Percentiles rank a stretch among this genome's conserved stretches.
Conservation (phyloP, 2,797 vertebrate species). For the Lemur catta region DNA sequence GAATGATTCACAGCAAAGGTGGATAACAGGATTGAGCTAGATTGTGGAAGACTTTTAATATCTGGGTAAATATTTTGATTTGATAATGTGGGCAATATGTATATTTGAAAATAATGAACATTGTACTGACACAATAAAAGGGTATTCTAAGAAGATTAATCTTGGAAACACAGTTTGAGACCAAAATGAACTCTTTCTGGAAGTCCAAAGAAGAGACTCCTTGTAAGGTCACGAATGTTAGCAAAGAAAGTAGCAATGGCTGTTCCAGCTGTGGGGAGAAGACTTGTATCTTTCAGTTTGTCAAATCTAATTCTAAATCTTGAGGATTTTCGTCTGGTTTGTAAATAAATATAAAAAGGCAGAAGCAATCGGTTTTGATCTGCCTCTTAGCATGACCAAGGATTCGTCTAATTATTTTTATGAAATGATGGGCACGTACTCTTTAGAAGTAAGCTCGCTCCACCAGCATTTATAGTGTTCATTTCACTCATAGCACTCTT, state of each 20-base stretch:
- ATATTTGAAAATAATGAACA: background rate
- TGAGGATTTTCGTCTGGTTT: background rate
- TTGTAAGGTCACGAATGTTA: background rate
- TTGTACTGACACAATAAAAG: background rate
- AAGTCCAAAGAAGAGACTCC: background rate
- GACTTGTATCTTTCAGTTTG: background rate
- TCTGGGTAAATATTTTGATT: constrained; percentile 25
- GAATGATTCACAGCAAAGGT: background rate
- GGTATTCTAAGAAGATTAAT: background rate
- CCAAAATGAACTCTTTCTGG: background rate
- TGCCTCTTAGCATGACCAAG: background rate
- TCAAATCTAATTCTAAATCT: background rate
- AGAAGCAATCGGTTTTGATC: background rate
- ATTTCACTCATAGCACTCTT: background rate
- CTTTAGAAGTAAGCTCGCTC: background rate
- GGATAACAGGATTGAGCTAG: background rate
- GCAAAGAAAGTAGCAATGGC: background rate
- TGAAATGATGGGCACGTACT: background rate
- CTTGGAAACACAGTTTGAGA: background rate
- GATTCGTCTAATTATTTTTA: background rate
- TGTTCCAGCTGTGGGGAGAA: background rate
- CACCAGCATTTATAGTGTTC: background rate
- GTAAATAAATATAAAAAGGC: background rate
- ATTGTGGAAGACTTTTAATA: background rate
- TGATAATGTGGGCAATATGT: background rate